Base-by-base conservation (phyloP, 2,113 vertebrate species). In the Oncorhynchus nerka region DNA sequence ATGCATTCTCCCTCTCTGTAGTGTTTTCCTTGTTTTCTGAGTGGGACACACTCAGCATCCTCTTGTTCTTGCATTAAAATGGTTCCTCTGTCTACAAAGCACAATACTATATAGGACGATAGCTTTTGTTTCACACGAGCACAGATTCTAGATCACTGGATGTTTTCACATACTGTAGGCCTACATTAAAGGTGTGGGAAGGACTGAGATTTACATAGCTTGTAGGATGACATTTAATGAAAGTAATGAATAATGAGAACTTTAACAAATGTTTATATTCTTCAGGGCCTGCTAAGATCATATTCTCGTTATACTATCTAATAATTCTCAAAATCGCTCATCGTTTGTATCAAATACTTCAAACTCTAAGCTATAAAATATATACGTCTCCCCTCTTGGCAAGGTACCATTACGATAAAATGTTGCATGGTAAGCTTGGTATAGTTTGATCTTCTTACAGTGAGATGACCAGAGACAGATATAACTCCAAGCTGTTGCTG, bases 401-500 rank as follows among this genome's bases (percentile, higher is more conserved):
- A 7, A 75, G 73, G 28, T 66, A 80, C 69, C 48, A 59, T 80
- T 62, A 74, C 72, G 72, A 77, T 45, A 13, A 45, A 22, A 64
- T 34, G 20, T 68, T 61, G 49, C 64, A 51, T 22, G 24, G 45
- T 48, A 64, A 69, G 59, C 51, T 69, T 76, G 70, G 34, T 39
- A 62, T 64, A 74, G 76, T 70, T 22, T 32, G 19, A 55, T 49
- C 64, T 13, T 15, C 51, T 19, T 55, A 55, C 51, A 68, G 70
- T 69, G 32, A 55, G 16, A 76, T 76, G 79, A 76, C 66, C 69
- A 26, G 67, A 73, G 57, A 77, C 68, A 76, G 79, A 78, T 71
- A 74, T 79, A 73, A 77, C 75, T 71, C 75, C 20, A 77, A 70
- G 73, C 75, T 71, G 75, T 70, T 4, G 48, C 61, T 78, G 79